Percentiles rank a stretch among this genome's conserved stretches.
These are phyloP conservation scores for Triplophysa bombifrons DNA, from an alignment of 2,797 vertebrate species.

Conservation along the genomic window DNA sequence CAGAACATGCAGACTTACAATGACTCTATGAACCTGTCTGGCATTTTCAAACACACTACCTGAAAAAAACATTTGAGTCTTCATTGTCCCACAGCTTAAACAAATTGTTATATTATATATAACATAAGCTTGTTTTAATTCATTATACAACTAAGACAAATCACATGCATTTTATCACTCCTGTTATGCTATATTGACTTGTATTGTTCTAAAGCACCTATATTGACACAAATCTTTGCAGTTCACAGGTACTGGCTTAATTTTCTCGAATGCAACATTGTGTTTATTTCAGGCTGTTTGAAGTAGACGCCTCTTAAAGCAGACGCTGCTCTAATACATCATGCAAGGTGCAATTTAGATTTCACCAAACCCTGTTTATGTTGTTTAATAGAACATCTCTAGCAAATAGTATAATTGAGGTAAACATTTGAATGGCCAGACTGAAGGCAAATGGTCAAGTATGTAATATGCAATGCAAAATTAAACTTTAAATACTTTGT, in stretches of 20 bases:
- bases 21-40: constrained; percentile 39
- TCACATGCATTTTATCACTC: not conserved
- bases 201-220: not conserved
- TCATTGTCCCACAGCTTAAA: constrained; percentile 7
- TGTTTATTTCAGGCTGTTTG: not conserved
- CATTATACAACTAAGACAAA: not conserved
- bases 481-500: too few relatives aligned
- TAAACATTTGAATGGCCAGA: too few relatives aligned
- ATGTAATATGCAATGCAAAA: too few relatives aligned
- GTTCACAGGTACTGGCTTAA: not conserved
- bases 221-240: not conserved
- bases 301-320: not conserved
- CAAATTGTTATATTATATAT: not conserved
- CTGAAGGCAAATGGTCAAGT: too few relatives aligned
- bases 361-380: not conserved
- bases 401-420: too few relatives aligned
- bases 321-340: not conserved
- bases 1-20: not conserved
- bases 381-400: too few relatives aligned
- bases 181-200: not conserved
- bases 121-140: too few relatives aligned
- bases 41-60: constrained; percentile 25
- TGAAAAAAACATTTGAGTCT: not conserved
- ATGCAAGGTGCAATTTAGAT: not conserved
- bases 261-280: not conserved